These are phyloP conservation scores for Stenichneumon culpator DNA, from an alignment of 2,888 invertebrate species.

Conservation along the genomic window DNA sequence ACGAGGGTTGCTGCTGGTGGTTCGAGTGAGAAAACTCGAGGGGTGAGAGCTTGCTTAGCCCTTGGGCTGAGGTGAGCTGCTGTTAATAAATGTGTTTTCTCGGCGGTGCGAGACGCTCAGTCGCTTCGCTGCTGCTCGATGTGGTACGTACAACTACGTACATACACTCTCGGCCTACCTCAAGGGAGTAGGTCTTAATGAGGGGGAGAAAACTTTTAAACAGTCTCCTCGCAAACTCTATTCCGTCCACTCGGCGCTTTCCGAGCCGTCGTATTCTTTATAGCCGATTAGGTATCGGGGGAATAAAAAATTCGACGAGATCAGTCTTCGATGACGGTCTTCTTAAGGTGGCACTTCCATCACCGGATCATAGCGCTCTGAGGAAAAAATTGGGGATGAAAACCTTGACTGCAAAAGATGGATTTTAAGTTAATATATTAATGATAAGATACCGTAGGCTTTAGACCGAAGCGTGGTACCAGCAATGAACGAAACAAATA, in stretches of 20 bases:
- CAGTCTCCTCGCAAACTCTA: slow-evolving; percentile 72
- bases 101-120: slow-evolving; percentile 72
- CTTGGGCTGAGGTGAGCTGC: slow-evolving; percentile 70
- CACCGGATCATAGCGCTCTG: too few relatives aligned
- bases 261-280: slow-evolving; percentile 1
- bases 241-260: slow-evolving; percentile 59
- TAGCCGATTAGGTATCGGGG: slow-evolving; percentile 19
- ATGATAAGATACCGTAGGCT: too few relatives aligned
- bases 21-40: slow-evolving; percentile 63
- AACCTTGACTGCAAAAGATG: too few relatives aligned
- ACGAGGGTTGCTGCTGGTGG: slow-evolving; percentile 77
- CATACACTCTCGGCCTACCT: slow-evolving; percentile 69
- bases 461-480: too few relatives aligned
- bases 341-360: not conserved
- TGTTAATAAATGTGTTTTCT: slow-evolving; percentile 82
- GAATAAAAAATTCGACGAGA: not conserved
- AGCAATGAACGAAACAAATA: too few relatives aligned
- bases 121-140: slow-evolving; percentile 49
- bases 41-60: slow-evolving; percentile 57
- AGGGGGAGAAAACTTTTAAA: slow-evolving; percentile 81
- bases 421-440: too few relatives aligned
- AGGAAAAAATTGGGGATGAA: too few relatives aligned
- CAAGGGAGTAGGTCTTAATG: slow-evolving; percentile 81
- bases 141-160: slow-evolving; percentile 31
- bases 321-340: not conserved